Conservation (phyloP, 2,113 vertebrate genomes). For the Petromus typicus region DNA sequence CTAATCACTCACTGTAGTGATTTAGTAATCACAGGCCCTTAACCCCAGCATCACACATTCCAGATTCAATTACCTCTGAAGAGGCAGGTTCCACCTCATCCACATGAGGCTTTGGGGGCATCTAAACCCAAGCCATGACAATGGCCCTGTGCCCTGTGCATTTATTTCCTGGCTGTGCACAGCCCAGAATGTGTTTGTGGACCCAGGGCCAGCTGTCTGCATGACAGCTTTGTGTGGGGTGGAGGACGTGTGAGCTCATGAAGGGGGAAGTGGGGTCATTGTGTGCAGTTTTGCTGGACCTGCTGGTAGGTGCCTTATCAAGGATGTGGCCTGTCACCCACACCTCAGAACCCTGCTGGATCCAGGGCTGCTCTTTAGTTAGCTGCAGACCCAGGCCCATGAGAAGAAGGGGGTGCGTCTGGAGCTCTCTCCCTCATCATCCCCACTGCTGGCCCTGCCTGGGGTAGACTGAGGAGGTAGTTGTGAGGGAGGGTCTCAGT, state of each 20-base stretch:
- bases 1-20: too few relatives aligned
- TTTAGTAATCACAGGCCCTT: too few relatives aligned
- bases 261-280: rapidly evolving
- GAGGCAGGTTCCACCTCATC: too few relatives aligned
- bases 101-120: too few relatives aligned
- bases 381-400: background rate
- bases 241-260: too few relatives aligned
- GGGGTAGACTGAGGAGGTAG: background rate
- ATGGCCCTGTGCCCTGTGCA: too few relatives aligned
- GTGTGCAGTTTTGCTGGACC: background rate
- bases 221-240: background rate
- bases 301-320: background rate
- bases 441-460: background rate
- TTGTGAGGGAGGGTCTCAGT: background rate
- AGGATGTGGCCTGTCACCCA: background rate
- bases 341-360: background rate
- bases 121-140: too few relatives aligned
- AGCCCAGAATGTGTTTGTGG: background rate
- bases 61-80: too few relatives aligned
- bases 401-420: too few relatives aligned
- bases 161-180: background rate
- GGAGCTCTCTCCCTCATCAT: background rate
- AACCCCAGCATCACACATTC: too few relatives aligned
- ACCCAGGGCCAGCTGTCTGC: background rate
- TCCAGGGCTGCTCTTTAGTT: background rate